Evolutionary conservation across 2,888 invertebrate species (phyloP).

Genomic region (Stenurella melanura): DNA sequence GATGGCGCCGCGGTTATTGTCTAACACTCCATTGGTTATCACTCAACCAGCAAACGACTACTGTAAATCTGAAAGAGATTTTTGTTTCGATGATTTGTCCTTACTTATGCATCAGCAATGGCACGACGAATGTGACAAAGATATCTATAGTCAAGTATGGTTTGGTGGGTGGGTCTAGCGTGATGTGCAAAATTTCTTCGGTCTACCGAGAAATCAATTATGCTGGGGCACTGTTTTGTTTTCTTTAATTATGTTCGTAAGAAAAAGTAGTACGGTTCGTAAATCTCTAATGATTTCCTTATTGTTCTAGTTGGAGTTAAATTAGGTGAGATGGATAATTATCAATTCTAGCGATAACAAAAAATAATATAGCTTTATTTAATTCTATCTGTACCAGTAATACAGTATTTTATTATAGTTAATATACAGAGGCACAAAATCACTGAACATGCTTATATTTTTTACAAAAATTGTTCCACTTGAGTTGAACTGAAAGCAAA

Average conservation of each 20-base stretch:
- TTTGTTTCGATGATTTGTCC: constrained; percentile 48
- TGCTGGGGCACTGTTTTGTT: constrained; percentile 5
- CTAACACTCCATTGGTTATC: constrained; percentile 65
- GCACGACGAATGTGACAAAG: constrained; percentile 45
- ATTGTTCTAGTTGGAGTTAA: not conserved
- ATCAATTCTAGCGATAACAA: not conserved
- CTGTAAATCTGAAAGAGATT: constrained; percentile 49
- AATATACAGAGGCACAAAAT: too few species aligned
- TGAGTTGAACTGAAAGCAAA: too few species aligned
- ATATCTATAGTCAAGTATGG: constrained; percentile 25
- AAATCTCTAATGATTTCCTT: constrained; percentile 12
- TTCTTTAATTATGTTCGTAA: constrained; percentile 7
- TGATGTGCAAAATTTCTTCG: constrained; percentile 39
- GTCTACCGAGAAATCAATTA: constrained; percentile 24
- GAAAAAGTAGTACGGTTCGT: not conserved
- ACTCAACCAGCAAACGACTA: constrained; percentile 62
- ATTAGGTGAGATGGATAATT: not conserved
- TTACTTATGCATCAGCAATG: constrained; percentile 36
- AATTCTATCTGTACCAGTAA: too few species aligned
- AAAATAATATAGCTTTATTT: not conserved
- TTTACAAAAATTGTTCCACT: too few species aligned
- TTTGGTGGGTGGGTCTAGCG: constrained; percentile 45
- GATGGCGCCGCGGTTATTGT: constrained; percentile 64
- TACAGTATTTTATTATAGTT: too few species aligned
- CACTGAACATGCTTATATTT: too few species aligned